A percentile compares a stretch with the other conserved stretches of the same genome.
Evolutionary conservation across 2,888 invertebrate species (phyloP).

Genomic region (Caenorhabditis zanzibari): DNA sequence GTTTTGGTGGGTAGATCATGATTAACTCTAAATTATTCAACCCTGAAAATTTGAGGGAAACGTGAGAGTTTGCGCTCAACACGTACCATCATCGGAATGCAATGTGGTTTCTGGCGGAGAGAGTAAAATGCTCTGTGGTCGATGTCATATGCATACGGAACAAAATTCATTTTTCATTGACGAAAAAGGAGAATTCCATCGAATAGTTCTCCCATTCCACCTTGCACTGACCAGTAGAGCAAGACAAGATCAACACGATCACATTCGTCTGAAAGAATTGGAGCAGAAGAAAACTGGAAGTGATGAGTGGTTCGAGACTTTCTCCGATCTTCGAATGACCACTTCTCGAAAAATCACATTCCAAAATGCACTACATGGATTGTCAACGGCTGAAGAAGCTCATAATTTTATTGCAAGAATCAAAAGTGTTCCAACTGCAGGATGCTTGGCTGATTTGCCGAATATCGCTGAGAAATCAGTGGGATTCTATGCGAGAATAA

Average conservation of each 20-base stretch:
- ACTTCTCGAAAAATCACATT: slow-evolving; percentile 45
- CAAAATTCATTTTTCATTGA: slow-evolving; percentile 64
- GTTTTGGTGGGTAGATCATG: slow-evolving; percentile 89
- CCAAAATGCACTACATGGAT: slow-evolving; percentile 37
- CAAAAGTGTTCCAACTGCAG: slow-evolving; percentile 27
- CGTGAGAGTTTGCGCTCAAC: slow-evolving; percentile 65
- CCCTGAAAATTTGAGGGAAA: slow-evolving; percentile 54
- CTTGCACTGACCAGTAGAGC: slow-evolving; percentile 73
- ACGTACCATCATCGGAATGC: slow-evolving; percentile 60
- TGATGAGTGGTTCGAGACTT: slow-evolving; percentile 42
- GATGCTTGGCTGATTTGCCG: slow-evolving; percentile 38
- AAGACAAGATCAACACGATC: slow-evolving; percentile 76
- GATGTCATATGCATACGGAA: slow-evolving; percentile 28
- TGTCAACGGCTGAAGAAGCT: slow-evolving; percentile 40
- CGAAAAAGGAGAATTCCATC: slow-evolving; percentile 66
- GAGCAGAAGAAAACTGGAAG: neutral
- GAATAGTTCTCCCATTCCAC: slow-evolving; percentile 76
- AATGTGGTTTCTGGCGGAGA: slow-evolving; percentile 64
- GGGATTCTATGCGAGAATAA: slow-evolving; percentile 49
- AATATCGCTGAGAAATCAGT: slow-evolving; percentile 33
- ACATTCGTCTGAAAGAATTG: slow-evolving; percentile 73
- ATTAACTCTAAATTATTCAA: neutral
- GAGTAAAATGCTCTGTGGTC: slow-evolving; percentile 61
- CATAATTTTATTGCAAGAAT: slow-evolving; percentile 42
- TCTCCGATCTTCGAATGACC: slow-evolving; percentile 37